Evolutionary conservation across 2,888 invertebrate genomes (phyloP).

Genomic region (Athrips mouffetella): DNA sequence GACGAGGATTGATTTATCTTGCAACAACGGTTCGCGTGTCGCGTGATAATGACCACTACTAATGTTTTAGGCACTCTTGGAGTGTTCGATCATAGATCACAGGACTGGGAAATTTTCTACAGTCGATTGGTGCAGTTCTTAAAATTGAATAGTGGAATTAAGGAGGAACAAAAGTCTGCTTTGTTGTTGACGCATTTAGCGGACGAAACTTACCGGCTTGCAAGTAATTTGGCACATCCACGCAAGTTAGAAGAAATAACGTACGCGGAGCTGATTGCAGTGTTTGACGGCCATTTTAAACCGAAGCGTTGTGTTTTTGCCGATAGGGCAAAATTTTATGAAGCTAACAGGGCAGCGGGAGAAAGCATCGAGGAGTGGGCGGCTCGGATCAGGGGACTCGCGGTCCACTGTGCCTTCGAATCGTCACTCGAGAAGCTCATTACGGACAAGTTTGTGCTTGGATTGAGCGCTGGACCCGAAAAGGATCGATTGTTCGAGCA

Average conservation of each 20-base stretch:
- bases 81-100: constrained; percentile 11
- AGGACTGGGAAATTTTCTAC: constrained; percentile 9
- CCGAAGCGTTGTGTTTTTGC: constrained; percentile 20
- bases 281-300: constrained; percentile 23
- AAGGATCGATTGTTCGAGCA: constrained; percentile 21
- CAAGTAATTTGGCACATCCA: constrained; percentile 22
- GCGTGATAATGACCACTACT: too few relatives aligned
- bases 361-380: constrained; percentile 12
- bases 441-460: constrained; percentile 26
- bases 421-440: constrained; percentile 20
- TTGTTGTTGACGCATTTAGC: not conserved
- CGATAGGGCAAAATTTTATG: constrained; percentile 22
- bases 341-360: constrained; percentile 1
- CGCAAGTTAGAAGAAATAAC: constrained; percentile 13
- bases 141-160: constrained; percentile 4
- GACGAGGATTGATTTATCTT: too few relatives aligned
- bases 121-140: constrained; percentile 9
- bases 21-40: too few relatives aligned
- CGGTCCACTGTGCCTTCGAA: constrained; percentile 21
- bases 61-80: constrained; percentile 10
- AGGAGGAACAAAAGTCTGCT: constrained; percentile 4
- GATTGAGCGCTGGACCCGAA: constrained; percentile 21
- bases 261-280: constrained; percentile 17
- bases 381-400: constrained; percentile 20
- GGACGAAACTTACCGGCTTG: constrained; percentile 18